Evolutionary conservation across 2,888 invertebrate genomes (phyloP).

Genomic region (Rotaria macrura): DNA sequence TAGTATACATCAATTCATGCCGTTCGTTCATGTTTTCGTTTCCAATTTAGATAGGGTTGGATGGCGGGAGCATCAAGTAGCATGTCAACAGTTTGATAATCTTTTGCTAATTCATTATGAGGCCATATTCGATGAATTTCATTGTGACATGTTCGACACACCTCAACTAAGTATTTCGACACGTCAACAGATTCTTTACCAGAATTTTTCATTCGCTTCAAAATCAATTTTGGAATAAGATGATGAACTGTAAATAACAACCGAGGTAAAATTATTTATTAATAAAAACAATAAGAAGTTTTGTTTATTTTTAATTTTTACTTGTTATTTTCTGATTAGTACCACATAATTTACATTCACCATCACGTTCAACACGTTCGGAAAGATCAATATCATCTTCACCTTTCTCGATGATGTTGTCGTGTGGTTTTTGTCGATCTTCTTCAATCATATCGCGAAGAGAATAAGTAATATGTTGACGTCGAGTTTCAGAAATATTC

Average conservation of each 20-base stretch:
- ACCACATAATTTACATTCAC: constrained; percentile 18
- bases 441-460: background rate
- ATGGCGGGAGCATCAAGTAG: background rate
- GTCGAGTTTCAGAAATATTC: background rate
- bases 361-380: background rate
- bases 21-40: constrained; percentile 7
- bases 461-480: background rate
- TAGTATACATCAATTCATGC: background rate
- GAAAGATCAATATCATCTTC: constrained; percentile 1
- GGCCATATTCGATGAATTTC: constrained; percentile 17
- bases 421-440: background rate
- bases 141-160: constrained; percentile 3
- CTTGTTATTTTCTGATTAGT: background rate
- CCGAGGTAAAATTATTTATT: background rate
- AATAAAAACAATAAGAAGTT: background rate
- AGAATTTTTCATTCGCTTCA: constrained; percentile 8
- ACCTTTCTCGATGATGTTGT: background rate
- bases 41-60: constrained; percentile 14
- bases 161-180: background rate
- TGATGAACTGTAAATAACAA: background rate
- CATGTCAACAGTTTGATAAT: constrained; percentile 12
- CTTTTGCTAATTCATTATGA: constrained; percentile 8
- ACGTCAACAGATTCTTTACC: constrained; percentile 16
- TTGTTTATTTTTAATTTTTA: background rate
- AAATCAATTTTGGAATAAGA: constrained; percentile 7